A percentile compares a stretch with the other conserved stretches of the same genome.
phyloP scores from a whole-genome alignment of 2,888 invertebrate species.

The Acrobasis repandana region DNA sequence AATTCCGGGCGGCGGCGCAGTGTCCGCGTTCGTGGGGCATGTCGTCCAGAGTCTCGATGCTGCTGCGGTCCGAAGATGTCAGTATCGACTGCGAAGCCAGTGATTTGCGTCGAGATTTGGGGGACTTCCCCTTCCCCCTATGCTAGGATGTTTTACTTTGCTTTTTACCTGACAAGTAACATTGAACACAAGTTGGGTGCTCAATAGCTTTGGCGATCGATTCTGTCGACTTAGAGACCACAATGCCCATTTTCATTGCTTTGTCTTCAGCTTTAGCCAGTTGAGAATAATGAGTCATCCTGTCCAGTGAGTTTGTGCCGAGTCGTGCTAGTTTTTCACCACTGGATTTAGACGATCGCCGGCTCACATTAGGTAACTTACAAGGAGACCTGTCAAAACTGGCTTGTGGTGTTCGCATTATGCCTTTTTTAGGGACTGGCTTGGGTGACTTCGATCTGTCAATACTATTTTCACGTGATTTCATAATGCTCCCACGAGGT shows the following conservation, averaged over 20 bases:
- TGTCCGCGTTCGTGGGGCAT: constrained; percentile 53
- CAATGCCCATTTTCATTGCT: constrained; percentile 80
- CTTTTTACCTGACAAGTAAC: constrained; percentile 85
- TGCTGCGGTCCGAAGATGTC: constrained; percentile 74
- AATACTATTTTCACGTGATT: constrained; percentile 72
- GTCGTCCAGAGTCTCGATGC: constrained; percentile 71
- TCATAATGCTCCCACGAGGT: constrained; percentile 76
- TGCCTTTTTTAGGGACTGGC: constrained; percentile 76
- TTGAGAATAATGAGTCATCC: constrained; percentile 77
- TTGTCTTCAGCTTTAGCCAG: constrained; percentile 78
- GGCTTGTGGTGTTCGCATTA: constrained; percentile 78
- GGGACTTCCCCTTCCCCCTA: constrained; percentile 86
- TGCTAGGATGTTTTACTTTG: constrained; percentile 85
- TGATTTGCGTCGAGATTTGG: constrained; percentile 71
- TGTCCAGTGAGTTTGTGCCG: constrained; percentile 76
- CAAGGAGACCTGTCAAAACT: constrained; percentile 76
- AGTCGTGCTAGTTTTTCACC: constrained; percentile 72
- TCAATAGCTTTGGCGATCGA: constrained; percentile 83
- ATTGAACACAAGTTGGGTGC: constrained; percentile 88
- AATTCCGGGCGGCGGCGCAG: constrained; percentile 59
- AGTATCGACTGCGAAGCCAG: constrained; percentile 60
- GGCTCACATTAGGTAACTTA: constrained; percentile 73
- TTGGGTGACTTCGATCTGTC: constrained; percentile 75
- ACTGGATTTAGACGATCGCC: constrained; percentile 68
- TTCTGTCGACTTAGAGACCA: constrained; percentile 81